Percentiles rank a stretch among this genome's conserved stretches.
phyloP scores from a whole-genome alignment of 1,140 invertebrate species.

The Hylyphantes graminicola region DNA sequence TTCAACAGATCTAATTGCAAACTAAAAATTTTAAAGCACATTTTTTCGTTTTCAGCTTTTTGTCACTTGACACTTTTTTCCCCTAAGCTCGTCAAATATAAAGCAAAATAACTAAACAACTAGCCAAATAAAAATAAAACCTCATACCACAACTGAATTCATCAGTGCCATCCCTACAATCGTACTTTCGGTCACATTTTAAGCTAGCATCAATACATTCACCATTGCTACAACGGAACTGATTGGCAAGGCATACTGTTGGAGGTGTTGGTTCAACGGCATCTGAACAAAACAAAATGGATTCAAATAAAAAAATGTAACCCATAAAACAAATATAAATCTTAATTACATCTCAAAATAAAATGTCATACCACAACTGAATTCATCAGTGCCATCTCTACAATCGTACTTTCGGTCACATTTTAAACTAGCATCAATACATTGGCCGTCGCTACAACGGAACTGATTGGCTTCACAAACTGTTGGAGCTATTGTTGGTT shows the following conservation, averaged over 20 bases:
- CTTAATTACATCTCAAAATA: not conserved
- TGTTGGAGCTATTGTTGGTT: not conserved
- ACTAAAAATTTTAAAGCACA: no score
- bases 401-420: slow-evolving; percentile 67
- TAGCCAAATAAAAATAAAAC: no score
- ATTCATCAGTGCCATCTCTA: slow-evolving; percentile 69
- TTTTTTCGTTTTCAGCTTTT: no score
- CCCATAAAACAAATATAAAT: not conserved
- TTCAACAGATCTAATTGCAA: no score
- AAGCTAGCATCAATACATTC: slow-evolving; percentile 64
- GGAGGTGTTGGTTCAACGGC: slow-evolving; percentile 3
- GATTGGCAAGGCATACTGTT: slow-evolving; percentile 62
- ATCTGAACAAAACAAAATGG: not conserved
- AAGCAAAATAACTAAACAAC: no score
- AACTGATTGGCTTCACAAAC: slow-evolving; percentile 65
- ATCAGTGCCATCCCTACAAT: slow-evolving; percentile 74
- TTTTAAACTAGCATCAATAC: slow-evolving; percentile 63
- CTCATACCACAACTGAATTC: slow-evolving; percentile 63
- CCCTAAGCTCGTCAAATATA: no score
- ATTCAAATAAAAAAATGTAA: not conserved
- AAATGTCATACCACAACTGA: slow-evolving; percentile 67
- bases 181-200: slow-evolving; percentile 67
- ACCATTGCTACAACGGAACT: slow-evolving; percentile 70
- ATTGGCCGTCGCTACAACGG: slow-evolving; percentile 66
- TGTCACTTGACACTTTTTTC: no score